Conservation (phyloP, 2,113 vertebrate genomes). For the Vidua macroura region DNA sequence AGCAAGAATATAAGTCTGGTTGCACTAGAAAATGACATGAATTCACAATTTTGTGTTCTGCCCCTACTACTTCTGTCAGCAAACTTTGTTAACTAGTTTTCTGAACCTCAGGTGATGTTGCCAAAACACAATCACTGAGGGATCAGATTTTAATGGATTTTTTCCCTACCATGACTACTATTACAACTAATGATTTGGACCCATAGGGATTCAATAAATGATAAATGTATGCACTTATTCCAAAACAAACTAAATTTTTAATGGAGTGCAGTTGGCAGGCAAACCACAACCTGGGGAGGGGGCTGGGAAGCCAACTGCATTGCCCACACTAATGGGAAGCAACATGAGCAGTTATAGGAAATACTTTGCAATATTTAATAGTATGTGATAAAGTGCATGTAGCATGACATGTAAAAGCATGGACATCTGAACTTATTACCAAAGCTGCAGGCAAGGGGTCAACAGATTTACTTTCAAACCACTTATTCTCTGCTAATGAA, state of each 20-base stretch:
- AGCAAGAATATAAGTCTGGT: neutral
- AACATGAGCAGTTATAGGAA: constrained; percentile 42
- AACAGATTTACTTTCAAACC: neutral
- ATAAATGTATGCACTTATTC: constrained; percentile 10
- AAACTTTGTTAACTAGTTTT: constrained; percentile 1
- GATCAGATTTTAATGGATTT: constrained; percentile 13
- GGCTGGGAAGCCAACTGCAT: neutral
- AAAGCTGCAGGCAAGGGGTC: neutral
- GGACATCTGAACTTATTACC: neutral
- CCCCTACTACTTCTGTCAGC: neutral
- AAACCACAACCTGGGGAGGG: neutral
- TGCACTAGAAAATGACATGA: neutral
- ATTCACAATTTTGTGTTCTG: neutral
- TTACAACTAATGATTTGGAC: constrained; percentile 1
- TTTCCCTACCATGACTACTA: neutral
- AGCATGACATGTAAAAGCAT: neutral
- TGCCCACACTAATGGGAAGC: constrained; percentile 30
- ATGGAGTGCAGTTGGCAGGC: constrained; percentile 24
- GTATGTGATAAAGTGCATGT: neutral
- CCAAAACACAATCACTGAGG: neutral
- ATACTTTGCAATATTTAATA: constrained; percentile 25
- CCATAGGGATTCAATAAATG: constrained; percentile 2
- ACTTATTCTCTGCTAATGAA: neutral
- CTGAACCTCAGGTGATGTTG: neutral
- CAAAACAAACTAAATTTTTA: constrained; percentile 45